Conservation (phyloP, 2,797 vertebrate genomes). For the Acestrorhynchus altus region DNA sequence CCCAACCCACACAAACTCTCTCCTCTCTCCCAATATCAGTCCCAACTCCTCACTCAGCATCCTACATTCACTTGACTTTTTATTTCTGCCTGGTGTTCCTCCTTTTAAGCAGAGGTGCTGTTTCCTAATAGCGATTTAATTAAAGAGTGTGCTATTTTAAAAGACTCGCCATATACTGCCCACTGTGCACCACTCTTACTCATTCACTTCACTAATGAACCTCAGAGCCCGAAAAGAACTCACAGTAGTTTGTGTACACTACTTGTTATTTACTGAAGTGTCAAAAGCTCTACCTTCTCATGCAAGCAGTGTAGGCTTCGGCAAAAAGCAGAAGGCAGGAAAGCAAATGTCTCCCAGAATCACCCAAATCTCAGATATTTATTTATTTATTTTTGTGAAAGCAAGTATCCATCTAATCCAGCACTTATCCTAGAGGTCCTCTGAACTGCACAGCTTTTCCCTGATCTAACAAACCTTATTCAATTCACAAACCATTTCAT, state of each 20-base stretch:
- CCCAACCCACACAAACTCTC: conserved; percentile 48
- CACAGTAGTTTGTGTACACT: conserved; percentile 11
- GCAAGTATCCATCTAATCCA: not conserved
- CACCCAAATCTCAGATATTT: too few species aligned
- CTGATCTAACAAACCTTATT: not conserved
- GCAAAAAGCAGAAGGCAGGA: not conserved
- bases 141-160: conserved; percentile 32
- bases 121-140: conserved; percentile 40
- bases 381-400: not conserved
- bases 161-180: conserved; percentile 12
- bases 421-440: not conserved
- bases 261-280: conserved; percentile 1
- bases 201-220: conserved; percentile 12
- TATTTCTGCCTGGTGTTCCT: not conserved
- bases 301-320: not conserved
- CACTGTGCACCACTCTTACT: not conserved
- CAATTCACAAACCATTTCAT: not conserved
- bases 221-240: conserved; percentile 23
- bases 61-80: not conserved
- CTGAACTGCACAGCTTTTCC: conserved; percentile 2
- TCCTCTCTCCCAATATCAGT: conserved; percentile 21
- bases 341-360: not conserved
- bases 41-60: conserved; percentile 2
- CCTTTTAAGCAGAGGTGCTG: conserved; percentile 17
- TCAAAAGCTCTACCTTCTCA: not conserved